Percentiles rank a stretch among this genome's conserved stretches.
Evolutionary conservation across 1,140 invertebrate genomes (phyloP).

Genomic region (Heterodera carotae): DNA sequence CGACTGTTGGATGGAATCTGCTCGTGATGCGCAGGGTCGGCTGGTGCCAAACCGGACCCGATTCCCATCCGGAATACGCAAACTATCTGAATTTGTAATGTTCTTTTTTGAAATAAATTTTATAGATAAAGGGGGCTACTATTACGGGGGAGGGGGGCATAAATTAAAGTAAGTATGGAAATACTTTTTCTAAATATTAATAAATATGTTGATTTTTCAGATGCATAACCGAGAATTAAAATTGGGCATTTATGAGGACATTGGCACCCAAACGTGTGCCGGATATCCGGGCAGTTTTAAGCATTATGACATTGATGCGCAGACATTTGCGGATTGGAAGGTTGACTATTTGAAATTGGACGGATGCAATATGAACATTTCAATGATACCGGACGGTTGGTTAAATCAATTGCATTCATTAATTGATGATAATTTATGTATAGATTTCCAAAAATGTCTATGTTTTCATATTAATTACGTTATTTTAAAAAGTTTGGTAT

Average conservation of each 20-base stretch:
- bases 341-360: slow-evolving; percentile 95
- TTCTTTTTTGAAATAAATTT: no score
- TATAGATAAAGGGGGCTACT: no score
- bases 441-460: neutral
- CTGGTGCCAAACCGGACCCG: slow-evolving; percentile 40
- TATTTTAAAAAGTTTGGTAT: slow-evolving; percentile 3
- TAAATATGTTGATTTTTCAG: slow-evolving; percentile 68
- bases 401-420: no score
- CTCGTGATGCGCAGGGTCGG: slow-evolving; percentile 33
- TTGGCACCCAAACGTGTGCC: slow-evolving; percentile 87
- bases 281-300: slow-evolving; percentile 90
- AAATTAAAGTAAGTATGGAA: neutral
- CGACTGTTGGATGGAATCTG: slow-evolving; percentile 60
- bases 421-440: neutral
- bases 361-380: slow-evolving; percentile 84
- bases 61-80: slow-evolving; percentile 45
- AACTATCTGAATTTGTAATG: slow-evolving; percentile 48
- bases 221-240: slow-evolving; percentile 88
- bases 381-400: slow-evolving; percentile 78
- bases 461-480: neutral
- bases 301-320: slow-evolving; percentile 80
- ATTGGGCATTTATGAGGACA: slow-evolving; percentile 96
- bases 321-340: slow-evolving; percentile 91
- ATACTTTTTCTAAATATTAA: neutral
- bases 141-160: no score